These are phyloP conservation scores for Amphimallon solstitiale DNA, from an alignment of 2,888 invertebrate genomes.

Conservation along the genomic window DNA sequence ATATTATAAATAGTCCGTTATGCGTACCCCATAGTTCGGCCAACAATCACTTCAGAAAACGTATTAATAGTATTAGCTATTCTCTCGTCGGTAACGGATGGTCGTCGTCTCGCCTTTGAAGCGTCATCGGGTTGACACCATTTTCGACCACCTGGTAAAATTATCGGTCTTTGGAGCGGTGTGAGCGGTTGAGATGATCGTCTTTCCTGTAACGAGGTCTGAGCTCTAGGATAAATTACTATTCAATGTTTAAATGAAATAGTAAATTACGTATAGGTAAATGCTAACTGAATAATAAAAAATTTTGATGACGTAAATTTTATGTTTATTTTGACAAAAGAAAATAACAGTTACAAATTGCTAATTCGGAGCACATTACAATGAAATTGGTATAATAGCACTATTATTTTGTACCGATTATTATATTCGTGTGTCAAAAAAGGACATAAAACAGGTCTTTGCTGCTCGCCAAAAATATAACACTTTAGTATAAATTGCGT, in stretches of 20 bases:
- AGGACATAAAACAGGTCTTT: no score
- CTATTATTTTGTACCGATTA: no score
- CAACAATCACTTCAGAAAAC: conserved; percentile 87
- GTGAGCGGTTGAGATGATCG: conserved; percentile 65
- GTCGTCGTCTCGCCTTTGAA: conserved; percentile 50
- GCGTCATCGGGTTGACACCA: conserved; percentile 88
- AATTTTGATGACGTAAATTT: no score
- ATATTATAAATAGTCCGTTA: conserved; percentile 37
- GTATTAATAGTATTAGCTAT: conserved; percentile 86
- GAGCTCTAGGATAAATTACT: conserved; percentile 27
- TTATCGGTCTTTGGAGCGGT: conserved; percentile 76
- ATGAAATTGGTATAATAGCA: no score
- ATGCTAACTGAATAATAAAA: no score
- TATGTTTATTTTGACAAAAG: no score
- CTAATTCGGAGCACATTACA: no score
- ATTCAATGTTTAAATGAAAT: background rate
- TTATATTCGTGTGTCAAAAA: no score
- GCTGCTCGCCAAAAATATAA: no score
- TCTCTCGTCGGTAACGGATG: conserved; percentile 83
- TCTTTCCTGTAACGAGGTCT: conserved; percentile 54
- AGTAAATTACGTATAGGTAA: no score
- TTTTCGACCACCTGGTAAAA: conserved; percentile 80
- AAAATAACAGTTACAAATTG: no score
- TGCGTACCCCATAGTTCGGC: conserved; percentile 84
- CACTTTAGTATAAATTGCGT: no score